Conservation (phyloP, 37 sponge, comb jelly and placozoan species). For the Sycon ciliatum region DNA sequence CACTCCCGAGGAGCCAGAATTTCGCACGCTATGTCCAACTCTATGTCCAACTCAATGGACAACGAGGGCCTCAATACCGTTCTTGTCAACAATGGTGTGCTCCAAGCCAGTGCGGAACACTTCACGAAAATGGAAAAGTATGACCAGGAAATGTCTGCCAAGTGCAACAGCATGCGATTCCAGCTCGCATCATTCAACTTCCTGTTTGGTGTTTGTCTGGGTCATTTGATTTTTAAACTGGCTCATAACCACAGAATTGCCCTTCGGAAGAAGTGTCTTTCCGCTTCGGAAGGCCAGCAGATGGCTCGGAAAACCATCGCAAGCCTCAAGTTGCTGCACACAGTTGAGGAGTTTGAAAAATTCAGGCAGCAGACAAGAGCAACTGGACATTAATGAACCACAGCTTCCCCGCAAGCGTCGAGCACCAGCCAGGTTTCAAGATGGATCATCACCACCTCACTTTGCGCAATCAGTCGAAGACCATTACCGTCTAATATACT, state of each 20-base stretch:
- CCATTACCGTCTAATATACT: conserved; percentile 21
- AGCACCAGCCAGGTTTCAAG: conserved; percentile 15
- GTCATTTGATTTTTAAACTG: not conserved
- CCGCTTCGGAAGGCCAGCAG: conserved; percentile 20
- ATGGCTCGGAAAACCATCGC: not conserved
- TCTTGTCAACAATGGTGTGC: too few species aligned
- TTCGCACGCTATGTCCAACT: too few species aligned
- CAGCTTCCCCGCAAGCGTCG: conserved; percentile 5
- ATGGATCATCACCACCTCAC: not conserved
- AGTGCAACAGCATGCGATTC: not conserved
- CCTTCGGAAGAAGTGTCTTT: not conserved
- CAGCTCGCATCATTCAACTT: conserved; percentile 18
- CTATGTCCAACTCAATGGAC: too few species aligned
- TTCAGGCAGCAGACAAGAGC: not conserved
- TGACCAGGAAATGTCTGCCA: conserved; percentile 1
- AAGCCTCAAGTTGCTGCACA: not conserved
- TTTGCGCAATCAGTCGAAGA: not conserved
- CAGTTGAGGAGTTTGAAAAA: not conserved
- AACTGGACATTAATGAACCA: not conserved
- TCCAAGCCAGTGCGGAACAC: too few species aligned
- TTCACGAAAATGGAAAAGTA: too few species aligned
- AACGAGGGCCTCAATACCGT: too few species aligned
- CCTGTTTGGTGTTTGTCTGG: conserved; percentile 9
- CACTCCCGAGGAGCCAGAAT: too few species aligned
- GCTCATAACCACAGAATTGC: conserved; percentile 11